Base-by-base conservation (phyloP, 1,140 invertebrate species). In the Neodiprion pinetum region DNA sequence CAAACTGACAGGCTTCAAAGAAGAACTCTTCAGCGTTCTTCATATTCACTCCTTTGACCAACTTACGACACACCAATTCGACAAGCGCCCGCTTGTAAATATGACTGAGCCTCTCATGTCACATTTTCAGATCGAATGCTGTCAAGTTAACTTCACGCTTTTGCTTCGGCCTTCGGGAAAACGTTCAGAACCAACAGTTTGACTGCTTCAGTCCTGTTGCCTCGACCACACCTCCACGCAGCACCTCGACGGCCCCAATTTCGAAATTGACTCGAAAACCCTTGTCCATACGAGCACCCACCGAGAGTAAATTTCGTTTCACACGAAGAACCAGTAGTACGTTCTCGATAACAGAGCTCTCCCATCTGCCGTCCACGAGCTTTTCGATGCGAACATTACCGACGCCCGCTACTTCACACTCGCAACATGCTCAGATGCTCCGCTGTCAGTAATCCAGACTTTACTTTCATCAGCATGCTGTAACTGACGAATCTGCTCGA, bases 61-160 rank as follows among this genome's bases (percentile, higher is more conserved):
- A 50, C 21, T 71, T 72, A 48, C 75, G 71, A 70, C 65, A 23
- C 47, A 48, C 21, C 21, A 77, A 72, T 69, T 72, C 72, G 40
- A 69, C 72, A 23, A 77, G 67, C 7, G 70, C 67, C 14, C 21
- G 48, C 28, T 48, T 28, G 50, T 77, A 74, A 10, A 77, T 71
- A 67, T 77, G 77, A 48, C 77, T 72, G n/a, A 78, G 67, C n/a
- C 75, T 67, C 23, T 71, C 48, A 53, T 78, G 77, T 75, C 77
- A 78, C 40, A 72, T 49, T 48, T 75, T 69, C 48, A 77, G 75
- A 40, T 70, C 66, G 67, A 48, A 49, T 40, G 72, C 21, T 40
- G 50, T 49, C 7, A 66, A 48, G 40, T 72, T 47, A 23, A 71
- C 71, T 40, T 75, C 48, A 14, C 14, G 9, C 50, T 10, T 14